Evolutionary conservation across 2,113 vertebrate species (phyloP).

Genomic region (Ascaphus truei): DNA sequence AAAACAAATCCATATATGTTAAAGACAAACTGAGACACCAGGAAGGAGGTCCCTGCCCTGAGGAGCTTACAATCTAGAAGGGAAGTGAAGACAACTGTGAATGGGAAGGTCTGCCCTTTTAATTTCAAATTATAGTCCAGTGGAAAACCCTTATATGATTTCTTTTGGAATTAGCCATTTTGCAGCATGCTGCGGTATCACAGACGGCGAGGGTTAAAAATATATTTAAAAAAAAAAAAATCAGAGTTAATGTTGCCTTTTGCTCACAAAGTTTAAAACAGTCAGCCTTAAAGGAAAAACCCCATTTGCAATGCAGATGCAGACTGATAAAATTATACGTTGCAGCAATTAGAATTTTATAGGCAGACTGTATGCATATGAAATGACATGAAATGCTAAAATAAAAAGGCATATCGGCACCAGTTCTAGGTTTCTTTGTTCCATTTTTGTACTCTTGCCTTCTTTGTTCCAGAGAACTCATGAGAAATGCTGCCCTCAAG

Average conservation of each 20-base stretch:
- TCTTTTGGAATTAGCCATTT: too few species aligned
- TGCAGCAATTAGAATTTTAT: constrained; percentile 22
- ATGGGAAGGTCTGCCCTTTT: too few species aligned
- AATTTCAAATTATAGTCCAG: too few species aligned
- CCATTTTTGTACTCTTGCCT: not conserved
- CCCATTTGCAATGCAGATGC: constrained; percentile 23
- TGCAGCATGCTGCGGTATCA: too few species aligned
- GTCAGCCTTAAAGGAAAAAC: not conserved
- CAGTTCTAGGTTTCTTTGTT: not conserved
- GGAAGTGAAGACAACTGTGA: too few species aligned
- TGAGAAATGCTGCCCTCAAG: constrained; percentile 62
- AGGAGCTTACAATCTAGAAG: too few species aligned
- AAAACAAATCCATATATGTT: too few species aligned
- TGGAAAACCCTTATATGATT: too few species aligned
- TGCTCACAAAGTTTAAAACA: constrained; percentile 2
- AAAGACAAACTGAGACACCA: too few species aligned
- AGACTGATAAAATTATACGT: constrained; percentile 10
- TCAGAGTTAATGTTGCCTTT: not conserved
- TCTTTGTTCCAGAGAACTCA: constrained; percentile 9
- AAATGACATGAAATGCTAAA: constrained; percentile 16
- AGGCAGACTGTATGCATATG: not conserved
- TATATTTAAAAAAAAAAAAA: too few species aligned
- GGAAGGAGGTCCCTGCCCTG: too few species aligned
- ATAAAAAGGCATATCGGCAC: constrained; percentile 9
- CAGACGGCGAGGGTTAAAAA: too few species aligned